Percentiles rank a stretch among this genome's conserved stretches.
Evolutionary conservation across 2,113 vertebrate species (phyloP).

Genomic region (Baryphthengus martii): DNA sequence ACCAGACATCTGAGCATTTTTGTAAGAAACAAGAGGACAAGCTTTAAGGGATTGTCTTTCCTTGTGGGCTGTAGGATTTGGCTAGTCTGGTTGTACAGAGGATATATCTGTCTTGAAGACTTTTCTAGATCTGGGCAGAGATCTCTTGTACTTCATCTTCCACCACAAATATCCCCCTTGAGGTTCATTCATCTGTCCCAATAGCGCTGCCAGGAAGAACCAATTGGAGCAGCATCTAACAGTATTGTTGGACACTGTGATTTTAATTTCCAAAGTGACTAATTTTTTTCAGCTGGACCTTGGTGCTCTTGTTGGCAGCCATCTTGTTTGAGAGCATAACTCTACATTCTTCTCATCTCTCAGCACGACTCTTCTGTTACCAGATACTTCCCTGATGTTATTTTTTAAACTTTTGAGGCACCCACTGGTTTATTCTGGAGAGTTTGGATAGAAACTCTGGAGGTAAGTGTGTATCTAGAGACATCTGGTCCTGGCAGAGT

Average conservation of each 20-base stretch:
- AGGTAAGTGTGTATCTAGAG: not conserved
- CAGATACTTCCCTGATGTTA: not conserved
- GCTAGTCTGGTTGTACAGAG: not conserved
- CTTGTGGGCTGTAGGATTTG: not conserved
- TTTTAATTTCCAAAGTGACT: constrained; percentile 28
- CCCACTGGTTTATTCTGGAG: not conserved
- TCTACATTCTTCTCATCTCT: not conserved
- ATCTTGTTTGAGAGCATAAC: not conserved
- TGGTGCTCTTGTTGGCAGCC: not conserved
- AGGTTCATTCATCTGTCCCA: not conserved
- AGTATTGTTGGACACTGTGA: not conserved
- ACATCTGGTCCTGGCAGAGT: not conserved
- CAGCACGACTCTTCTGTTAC: not conserved
- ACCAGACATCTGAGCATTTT: not conserved
- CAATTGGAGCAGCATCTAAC: constrained; percentile 22
- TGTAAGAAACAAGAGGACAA: not conserved
- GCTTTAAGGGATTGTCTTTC: not conserved
- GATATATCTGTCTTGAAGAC: not conserved
- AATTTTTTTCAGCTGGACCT: constrained; percentile 27
- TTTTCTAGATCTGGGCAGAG: not conserved
- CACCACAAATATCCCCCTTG: constrained; percentile 39
- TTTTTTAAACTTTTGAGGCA: not conserved
- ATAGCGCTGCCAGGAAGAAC: constrained; percentile 9
- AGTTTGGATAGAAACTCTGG: not conserved
- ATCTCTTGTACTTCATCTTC: constrained; percentile 1